A percentile compares a stretch with the other conserved stretches of the same genome.
Conservation (phyloP, 1,140 invertebrate genomes). For the Rhagoletis pomonella region DNA sequence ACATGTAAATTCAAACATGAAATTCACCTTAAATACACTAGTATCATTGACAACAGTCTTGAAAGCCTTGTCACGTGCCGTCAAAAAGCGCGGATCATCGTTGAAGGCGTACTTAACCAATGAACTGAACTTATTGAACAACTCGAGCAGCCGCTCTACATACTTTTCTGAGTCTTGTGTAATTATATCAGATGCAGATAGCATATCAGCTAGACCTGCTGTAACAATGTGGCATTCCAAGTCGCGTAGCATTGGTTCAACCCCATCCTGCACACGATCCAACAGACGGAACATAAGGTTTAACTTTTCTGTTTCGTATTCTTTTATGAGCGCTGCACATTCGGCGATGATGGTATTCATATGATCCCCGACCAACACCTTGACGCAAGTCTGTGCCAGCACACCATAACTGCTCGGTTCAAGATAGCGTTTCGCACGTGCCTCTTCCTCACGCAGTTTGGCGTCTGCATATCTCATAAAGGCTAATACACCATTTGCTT, state of each 20-base stretch:
- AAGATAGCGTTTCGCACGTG: conserved; percentile 93
- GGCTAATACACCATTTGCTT: conserved; percentile 93
- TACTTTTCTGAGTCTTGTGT: conserved; percentile 99
- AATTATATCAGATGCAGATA: conserved; percentile 95
- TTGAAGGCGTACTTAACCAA: conserved; percentile 96
- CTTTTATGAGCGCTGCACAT: conserved; percentile 93
- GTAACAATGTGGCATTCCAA: conserved; percentile 95
- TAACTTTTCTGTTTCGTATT: conserved; percentile 95
- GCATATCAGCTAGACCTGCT: conserved; percentile 97
- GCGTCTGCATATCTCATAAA: conserved; percentile 98
- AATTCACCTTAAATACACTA: conserved; percentile 91
- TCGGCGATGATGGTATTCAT: conserved; percentile 94
- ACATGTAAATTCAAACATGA: background rate
- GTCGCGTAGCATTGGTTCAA: conserved; percentile 92
- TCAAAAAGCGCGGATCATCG: conserved; percentile 97
- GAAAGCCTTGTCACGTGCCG: conserved; percentile 98
- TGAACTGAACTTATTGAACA: conserved; percentile 94
- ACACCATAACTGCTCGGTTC: conserved; percentile 93
- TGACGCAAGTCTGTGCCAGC: conserved; percentile 94
- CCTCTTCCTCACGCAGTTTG: conserved; percentile 96
- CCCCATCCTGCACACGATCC: conserved; percentile 94
- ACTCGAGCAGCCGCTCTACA: conserved; percentile 94
- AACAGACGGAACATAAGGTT: conserved; percentile 96
- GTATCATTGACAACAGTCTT: conserved; percentile 99
- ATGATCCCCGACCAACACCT: conserved; percentile 92